Percentiles rank a stretch among this genome's conserved stretches.
Conservation (phyloP, 2,113 vertebrate genomes). For the Otocyon megalotis region DNA sequence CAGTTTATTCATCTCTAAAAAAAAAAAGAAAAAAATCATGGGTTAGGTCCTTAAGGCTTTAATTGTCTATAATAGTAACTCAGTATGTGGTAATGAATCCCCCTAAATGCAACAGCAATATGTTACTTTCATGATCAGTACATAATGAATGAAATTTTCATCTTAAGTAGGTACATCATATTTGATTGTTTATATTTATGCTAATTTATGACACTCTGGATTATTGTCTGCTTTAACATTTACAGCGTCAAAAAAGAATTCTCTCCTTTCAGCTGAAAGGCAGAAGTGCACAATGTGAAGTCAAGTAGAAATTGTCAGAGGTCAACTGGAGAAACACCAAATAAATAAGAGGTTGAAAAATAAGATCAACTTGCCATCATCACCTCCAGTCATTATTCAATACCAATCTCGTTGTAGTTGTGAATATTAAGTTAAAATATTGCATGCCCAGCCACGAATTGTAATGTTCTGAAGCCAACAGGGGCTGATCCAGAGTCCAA, state of each 20-base stretch:
- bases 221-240: conserved; percentile 6
- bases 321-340: background rate
- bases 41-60: background rate
- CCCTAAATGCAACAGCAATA: background rate
- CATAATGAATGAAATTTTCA: background rate
- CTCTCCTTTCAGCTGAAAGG: background rate
- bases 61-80: background rate
- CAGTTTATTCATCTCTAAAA: background rate
- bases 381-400: background rate
- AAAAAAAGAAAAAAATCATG: background rate
- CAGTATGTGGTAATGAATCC: background rate
- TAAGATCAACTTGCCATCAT: background rate
- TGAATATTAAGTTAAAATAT: conserved; percentile 33
- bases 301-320: background rate
- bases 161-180: background rate
- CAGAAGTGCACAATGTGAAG: background rate
- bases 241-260: background rate
- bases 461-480: background rate
- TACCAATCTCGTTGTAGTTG: background rate
- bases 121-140: background rate
- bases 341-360: background rate
- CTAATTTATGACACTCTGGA: background rate
- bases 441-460: background rate
- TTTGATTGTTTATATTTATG: background rate
- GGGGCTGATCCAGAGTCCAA: background rate